Evolutionary conservation across 2,797 vertebrate species (phyloP), one percentile per base, ranked within the genome.

Genomic region (Channa striata): DNA sequence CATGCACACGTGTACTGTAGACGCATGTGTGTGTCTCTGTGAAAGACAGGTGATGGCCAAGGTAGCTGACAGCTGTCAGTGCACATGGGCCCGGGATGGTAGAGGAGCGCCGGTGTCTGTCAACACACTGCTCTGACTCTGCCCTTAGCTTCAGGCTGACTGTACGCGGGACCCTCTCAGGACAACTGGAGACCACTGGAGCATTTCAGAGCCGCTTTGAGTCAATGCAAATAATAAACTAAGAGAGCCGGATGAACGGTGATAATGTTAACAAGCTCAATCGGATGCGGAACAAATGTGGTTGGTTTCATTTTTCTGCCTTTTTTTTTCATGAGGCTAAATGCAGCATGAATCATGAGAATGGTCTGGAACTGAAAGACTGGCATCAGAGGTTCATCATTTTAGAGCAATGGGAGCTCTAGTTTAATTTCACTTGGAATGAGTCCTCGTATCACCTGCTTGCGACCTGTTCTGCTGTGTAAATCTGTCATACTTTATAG

Each of bases 51-150:
- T 85, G 91, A 89, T 61, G 78, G 68, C 79, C 36, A 58, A 76
- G 85, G 87, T 89, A 91, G 88, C 50, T 92, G 93, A 91, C 90
- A 92, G 90, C 87, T 92, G 91, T 92, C 91, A 85, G 68, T 44
- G 71, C 77, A 78, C 77, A 79, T 68, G 64, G 79, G 53, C 59
- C 47, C 59, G 20, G 82, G 71, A 77, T 64, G 61, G 73, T 58
- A 59, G 70, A 82, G 57, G 73, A 80, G 72, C 48, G 1, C 74
- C 60, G 68, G 72, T 87, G 74, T 85, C 88, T 88, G 89, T 90
- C 88, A 84, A 78, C 68, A 72, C 57, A 20, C 62, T 54, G 72
- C 67, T 79, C 79, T 54, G 72, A 57, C 62, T 75, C 72, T 76
- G 77, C 59, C 77, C 74, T 68, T 62, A 54, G 51, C 81, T 71